phyloP scores from a whole-genome alignment of 2,113 vertebrate genomes.

The Centropus bengalensis region DNA sequence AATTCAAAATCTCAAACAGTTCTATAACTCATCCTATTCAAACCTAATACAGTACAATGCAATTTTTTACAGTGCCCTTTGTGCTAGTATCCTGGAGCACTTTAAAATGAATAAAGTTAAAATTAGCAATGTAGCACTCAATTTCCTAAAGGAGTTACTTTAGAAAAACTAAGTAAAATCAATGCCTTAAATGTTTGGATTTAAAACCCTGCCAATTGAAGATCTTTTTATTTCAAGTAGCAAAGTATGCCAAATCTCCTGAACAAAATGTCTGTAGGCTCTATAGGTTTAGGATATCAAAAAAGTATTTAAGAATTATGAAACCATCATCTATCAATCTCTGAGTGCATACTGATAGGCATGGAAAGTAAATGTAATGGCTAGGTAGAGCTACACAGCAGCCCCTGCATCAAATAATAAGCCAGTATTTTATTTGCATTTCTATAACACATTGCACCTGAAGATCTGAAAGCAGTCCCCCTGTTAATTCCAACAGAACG shows the following conservation, averaged over 20 bases:
- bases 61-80: slow-evolving; percentile 56
- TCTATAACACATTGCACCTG: slow-evolving; percentile 10
- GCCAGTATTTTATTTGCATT: slow-evolving; percentile 39
- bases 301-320: slow-evolving; percentile 62
- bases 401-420: slow-evolving; percentile 17
- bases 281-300: slow-evolving; percentile 59
- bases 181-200: slow-evolving; percentile 61
- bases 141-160: slow-evolving; percentile 69
- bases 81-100: slow-evolving; percentile 56
- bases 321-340: slow-evolving; percentile 57
- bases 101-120: slow-evolving; percentile 67
- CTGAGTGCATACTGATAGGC: slow-evolving; percentile 38
- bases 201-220: slow-evolving; percentile 27
- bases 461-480: neutral
- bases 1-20: slow-evolving; percentile 46
- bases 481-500: slow-evolving; percentile 16
- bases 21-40: slow-evolving; percentile 50
- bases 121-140: slow-evolving; percentile 62
- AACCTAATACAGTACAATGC: slow-evolving; percentile 41
- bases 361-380: slow-evolving; percentile 30
- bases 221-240: slow-evolving; percentile 55
- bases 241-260: slow-evolving; percentile 32
- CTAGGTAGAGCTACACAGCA: neutral
- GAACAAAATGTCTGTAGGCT: slow-evolving; percentile 63
- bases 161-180: slow-evolving; percentile 70